phyloP scores from a whole-genome alignment of 1,140 invertebrate genomes.

The Ostrea edulis region DNA sequence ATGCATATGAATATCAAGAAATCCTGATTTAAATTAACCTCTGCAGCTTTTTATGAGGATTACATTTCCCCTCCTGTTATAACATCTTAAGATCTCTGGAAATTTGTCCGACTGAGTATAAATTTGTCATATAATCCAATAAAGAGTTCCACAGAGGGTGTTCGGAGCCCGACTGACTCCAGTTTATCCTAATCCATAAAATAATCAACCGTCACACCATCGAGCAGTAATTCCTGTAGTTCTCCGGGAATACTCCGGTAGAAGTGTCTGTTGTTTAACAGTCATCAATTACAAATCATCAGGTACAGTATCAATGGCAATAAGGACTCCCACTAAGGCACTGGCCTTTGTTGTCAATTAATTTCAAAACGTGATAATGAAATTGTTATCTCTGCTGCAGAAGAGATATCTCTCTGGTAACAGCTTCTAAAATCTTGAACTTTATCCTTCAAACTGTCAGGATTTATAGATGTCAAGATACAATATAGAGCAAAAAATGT shows the following conservation, averaged over 20 bases:
- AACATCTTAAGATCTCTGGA: not conserved
- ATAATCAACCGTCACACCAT: not conserved
- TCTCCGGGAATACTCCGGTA: not conserved
- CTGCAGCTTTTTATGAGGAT: not conserved
- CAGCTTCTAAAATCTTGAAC: conserved; percentile 1
- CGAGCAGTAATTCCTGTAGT: not conserved
- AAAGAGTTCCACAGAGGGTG: not conserved
- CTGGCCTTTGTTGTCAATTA: conserved; percentile 12
- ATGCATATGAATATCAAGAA: not conserved
- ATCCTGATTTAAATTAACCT: not conserved
- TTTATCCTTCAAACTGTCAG: not conserved
- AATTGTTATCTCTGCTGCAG: not conserved
- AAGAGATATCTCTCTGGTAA: not conserved
- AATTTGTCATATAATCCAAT: conserved; percentile 23
- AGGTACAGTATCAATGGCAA: not conserved
- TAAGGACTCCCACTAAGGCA: not conserved
- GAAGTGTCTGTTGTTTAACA: not conserved
- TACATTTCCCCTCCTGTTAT: not conserved
- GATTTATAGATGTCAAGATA: conserved; percentile 9
- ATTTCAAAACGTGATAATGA: conserved; percentile 27
- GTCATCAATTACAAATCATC: not conserved
- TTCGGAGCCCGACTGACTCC: not conserved
- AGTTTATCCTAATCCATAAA: conserved; percentile 30
- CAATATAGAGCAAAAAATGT: not conserved
- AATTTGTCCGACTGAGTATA: conserved; percentile 32